Conservation (phyloP, 2,113 vertebrate species). For the Hepsetus odoe region DNA sequence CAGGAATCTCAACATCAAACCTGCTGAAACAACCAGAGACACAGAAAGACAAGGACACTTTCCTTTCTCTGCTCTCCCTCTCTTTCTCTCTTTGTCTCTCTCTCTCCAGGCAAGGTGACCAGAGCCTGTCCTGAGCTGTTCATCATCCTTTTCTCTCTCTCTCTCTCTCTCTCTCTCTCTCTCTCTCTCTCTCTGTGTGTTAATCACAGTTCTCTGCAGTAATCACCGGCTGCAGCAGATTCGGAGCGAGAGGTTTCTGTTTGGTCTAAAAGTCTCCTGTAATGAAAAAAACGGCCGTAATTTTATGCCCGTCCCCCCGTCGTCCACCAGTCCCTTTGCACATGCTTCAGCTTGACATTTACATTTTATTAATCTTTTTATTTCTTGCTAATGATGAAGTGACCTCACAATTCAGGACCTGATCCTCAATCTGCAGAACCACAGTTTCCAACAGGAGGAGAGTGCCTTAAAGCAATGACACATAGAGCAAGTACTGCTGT, state of each 20-base stretch:
- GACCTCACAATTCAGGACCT: conserved; percentile 55
- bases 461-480: no score
- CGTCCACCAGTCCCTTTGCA: conserved; percentile 11
- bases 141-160: background rate
- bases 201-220: conserved; percentile 31
- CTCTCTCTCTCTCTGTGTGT: background rate
- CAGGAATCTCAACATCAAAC: no score
- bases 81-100: background rate
- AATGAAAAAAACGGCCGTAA: background rate
- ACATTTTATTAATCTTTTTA: background rate
- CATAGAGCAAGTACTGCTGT: no score
- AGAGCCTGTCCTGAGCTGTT: background rate
- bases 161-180: background rate
- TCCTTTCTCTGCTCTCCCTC: conserved; percentile 48
- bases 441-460: background rate
- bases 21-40: no score
- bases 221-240: conserved; percentile 49
- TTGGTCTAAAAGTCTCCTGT: background rate
- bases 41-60: background rate
- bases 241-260: conserved; percentile 27
- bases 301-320: background rate
- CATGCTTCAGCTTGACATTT: background rate
- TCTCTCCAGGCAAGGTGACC: background rate
- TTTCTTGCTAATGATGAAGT: conserved; percentile 49
- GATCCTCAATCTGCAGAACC: conserved; percentile 20